Percentiles rank a stretch among this genome's conserved stretches.
Conservation (phyloP, 2,888 invertebrate species). For the Tricholauxania praeusta region DNA sequence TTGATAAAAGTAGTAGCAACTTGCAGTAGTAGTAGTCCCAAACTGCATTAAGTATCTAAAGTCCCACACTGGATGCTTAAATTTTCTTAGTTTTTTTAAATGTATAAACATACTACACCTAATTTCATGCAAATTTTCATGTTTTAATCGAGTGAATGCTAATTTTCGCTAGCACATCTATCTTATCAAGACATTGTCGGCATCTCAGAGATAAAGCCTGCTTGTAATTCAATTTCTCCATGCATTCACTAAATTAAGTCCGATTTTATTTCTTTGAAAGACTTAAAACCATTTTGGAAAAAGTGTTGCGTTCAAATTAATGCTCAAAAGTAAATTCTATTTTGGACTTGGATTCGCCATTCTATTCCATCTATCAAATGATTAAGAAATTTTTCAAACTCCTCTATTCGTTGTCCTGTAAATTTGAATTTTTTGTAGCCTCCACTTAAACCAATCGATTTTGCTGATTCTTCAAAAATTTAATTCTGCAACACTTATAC, state of each 20-base stretch:
- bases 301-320: slow-evolving; percentile 48
- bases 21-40: too few species aligned
- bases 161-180: background rate
- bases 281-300: slow-evolving; percentile 54
- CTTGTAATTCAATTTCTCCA: background rate
- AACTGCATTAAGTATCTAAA: too few species aligned
- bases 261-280: background rate
- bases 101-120: too few species aligned
- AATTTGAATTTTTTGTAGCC: slow-evolving; percentile 48
- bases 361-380: slow-evolving; percentile 4
- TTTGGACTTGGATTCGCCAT: slow-evolving; percentile 19
- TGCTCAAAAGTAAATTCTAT: slow-evolving; percentile 45
- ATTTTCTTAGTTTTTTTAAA: too few species aligned
- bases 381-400: slow-evolving; percentile 44
- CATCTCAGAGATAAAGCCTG: slow-evolving; percentile 16
- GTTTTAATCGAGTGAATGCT: background rate
- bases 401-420: slow-evolving; percentile 10
- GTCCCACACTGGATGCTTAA: too few species aligned
- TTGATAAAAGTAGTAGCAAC: too few species aligned
- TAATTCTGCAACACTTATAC: slow-evolving; percentile 49
- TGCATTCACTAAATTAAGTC: background rate
- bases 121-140: too few species aligned
- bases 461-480: slow-evolving; percentile 57
- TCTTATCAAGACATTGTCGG: slow-evolving; percentile 6
- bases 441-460: slow-evolving; percentile 49